Evolutionary conservation across 2,888 invertebrate species (phyloP), one percentile per base, ranked within the genome.

Genomic region (Xanthostigma xanthostigma): DNA sequence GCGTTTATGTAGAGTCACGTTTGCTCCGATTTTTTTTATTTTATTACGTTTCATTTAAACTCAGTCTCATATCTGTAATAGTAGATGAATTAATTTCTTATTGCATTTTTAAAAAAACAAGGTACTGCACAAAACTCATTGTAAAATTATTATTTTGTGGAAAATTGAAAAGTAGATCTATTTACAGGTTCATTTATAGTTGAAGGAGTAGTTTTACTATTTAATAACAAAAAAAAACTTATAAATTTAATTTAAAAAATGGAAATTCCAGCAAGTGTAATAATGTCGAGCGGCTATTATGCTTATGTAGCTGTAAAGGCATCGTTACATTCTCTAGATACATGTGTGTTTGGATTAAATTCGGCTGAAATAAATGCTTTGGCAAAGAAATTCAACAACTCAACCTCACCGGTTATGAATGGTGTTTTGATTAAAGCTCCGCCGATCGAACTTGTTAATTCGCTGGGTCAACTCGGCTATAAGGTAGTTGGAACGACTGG

Each of bases 231-330:
- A 35, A 46, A 35, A 46, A 49, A 41, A 45, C 11, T 44, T 38
- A 9, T 40, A 39, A 46, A 11, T 27, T 17, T 6, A 27, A 27
- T 3, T 3, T 6, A 27, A 27, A 58, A 51, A 44, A 66, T 67
- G 65, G 68, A 67, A 56, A 63, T 66, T 51, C 65, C 67, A 43
- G 63, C 66, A 49, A 65, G 63, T 57, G 57, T 69, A 50, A 58
- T 70, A 49, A 64, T 67, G 64, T 60, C 64, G 49, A 62, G 56
- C 50, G 79, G 78, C 55, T 75, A 72, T 56, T 79, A 73, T 63
- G 76, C 79, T 51, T 89, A 89, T 65, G 72, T 84, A 57, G 85
- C 83, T 52, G 78, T 88, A 44, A 88, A 86, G 67, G 88, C 82
- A 37, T 87, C 86, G 5, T 67, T 88, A 50, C 81, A 86, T 70